Evolutionary conservation across 2,113 vertebrate genomes (phyloP).

Genomic region (Chloroceryle aenea): DNA sequence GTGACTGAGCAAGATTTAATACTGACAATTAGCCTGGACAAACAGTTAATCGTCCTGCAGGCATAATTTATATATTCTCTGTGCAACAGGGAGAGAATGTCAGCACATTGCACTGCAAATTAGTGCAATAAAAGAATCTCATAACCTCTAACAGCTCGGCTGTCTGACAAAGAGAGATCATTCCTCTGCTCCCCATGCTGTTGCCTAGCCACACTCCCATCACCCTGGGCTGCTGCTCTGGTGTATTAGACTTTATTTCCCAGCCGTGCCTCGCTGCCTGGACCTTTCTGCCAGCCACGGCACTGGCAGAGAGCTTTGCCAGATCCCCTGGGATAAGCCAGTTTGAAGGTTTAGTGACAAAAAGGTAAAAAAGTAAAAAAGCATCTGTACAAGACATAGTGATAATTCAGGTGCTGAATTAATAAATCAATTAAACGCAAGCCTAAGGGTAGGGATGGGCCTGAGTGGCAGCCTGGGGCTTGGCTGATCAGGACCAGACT

Average conservation of each 20-base stretch:
- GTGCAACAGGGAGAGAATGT: conserved; percentile 58
- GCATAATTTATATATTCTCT: conserved; percentile 71
- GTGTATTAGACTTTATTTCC: not conserved
- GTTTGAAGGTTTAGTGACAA: not conserved
- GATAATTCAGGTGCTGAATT: not conserved
- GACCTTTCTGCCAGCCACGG: not conserved
- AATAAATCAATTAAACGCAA: not conserved
- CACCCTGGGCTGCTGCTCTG: conserved; percentile 32
- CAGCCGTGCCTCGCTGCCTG: not conserved
- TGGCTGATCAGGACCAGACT: not conserved
- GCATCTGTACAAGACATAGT: fast-evolving
- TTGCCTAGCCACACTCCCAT: conserved; percentile 57
- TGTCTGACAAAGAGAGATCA: conserved; percentile 71
- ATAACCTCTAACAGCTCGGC: conserved; percentile 42
- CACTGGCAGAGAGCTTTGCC: not conserved
- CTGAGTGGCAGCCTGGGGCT: not conserved
- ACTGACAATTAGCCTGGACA: conserved; percentile 77
- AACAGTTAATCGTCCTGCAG: conserved; percentile 71
- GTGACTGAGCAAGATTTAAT: conserved; percentile 75
- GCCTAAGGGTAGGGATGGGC: not conserved
- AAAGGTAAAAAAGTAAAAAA: not conserved
- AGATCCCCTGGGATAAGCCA: not conserved
- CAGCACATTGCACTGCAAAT: conserved; percentile 41
- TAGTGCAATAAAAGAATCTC: conserved; percentile 63
- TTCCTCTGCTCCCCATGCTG: conserved; percentile 48